Base-by-base conservation (phyloP, 2,888 invertebrate species). In the Apamea epomidion region DNA sequence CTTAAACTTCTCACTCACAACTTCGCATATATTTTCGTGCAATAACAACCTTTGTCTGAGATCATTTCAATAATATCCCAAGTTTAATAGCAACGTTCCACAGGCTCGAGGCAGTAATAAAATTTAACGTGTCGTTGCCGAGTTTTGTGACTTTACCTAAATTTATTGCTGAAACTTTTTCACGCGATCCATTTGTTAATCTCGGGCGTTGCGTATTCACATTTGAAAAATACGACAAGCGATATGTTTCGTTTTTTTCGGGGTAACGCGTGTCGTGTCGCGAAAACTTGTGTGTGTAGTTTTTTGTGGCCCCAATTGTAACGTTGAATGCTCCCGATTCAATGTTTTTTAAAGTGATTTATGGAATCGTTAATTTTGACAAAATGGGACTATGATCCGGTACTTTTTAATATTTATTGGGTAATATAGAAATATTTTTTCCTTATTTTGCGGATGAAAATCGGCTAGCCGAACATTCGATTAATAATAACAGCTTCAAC, bases 41-140 rank as follows among this genome's bases (percentile, higher is more conserved):
- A 92, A 88, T 90, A 90, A 90, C 92, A 92, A 92, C 94, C 93
- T 94, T 94, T 94, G 94, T 94, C 93, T 92, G 93, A 91, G 93
- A 95, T 94, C 95, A 95, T 96, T 96, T 95, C 94, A 95, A 95
- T 95, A 95, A 96, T 96, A 95, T 93, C 90, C 94, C 91, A 95
- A 96, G 95, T 95, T 96, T 95, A 95, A 96, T 95, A 92, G 94
- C 93, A 89, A 92, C 92, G 92, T 90, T 92, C 90, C 89, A 84
- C 87, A 91, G 91, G 92, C 94, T 91, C 91, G 91, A 89, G 93
- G 94, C 94, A 89, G 92, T 93, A 95, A 95, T 96, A 96, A 96
- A 96, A 95, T 96, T 94, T 95, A 94, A 95, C 95, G 95, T 94
- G 95, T 95, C 94, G 93, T 91, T 91, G 88, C 92, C 77, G 93